Conservation (phyloP, 2,797 vertebrate genomes). For the Schizopygopsis malacanthus region DNA sequence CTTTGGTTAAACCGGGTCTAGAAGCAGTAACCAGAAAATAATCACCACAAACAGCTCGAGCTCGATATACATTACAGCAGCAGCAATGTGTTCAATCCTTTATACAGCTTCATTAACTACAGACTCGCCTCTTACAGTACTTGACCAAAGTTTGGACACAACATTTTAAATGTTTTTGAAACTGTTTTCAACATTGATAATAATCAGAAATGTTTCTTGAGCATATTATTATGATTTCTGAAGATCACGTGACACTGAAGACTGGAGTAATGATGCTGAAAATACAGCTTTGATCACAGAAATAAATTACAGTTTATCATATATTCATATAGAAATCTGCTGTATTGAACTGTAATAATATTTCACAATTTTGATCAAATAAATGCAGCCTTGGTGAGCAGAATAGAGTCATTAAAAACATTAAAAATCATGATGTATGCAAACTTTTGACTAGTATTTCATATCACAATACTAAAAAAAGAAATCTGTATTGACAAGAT, state of each 20-base stretch:
- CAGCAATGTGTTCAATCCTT: too few relatives aligned
- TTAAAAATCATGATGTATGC: too few relatives aligned
- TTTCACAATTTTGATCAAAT: background rate
- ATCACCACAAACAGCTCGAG: background rate
- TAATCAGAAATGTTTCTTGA: too few relatives aligned
- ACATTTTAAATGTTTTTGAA: too few relatives aligned
- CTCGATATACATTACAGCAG: background rate
- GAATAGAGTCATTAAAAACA: background rate
- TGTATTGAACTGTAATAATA: background rate
- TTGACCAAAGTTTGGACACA: too few relatives aligned
- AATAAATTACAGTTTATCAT: background rate
- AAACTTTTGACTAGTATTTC: too few relatives aligned
- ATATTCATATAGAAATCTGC: background rate
- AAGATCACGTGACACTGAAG: background rate
- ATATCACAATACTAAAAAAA: too few relatives aligned
- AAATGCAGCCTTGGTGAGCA: background rate
- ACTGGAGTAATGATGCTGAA: background rate
- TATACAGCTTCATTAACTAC: too few relatives aligned
- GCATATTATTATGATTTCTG: background rate
- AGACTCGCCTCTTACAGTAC: too few relatives aligned
- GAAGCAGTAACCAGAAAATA: background rate
- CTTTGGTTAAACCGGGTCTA: slow-evolving; percentile 13
- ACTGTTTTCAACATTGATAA: background rate
- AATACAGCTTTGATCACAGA: background rate
- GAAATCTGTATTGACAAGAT: too few relatives aligned